Percentiles rank a stretch among this genome's conserved stretches.
These are phyloP conservation scores for Cnemophilus loriae DNA, from an alignment of 2,113 vertebrate genomes.

Conservation along the genomic window DNA sequence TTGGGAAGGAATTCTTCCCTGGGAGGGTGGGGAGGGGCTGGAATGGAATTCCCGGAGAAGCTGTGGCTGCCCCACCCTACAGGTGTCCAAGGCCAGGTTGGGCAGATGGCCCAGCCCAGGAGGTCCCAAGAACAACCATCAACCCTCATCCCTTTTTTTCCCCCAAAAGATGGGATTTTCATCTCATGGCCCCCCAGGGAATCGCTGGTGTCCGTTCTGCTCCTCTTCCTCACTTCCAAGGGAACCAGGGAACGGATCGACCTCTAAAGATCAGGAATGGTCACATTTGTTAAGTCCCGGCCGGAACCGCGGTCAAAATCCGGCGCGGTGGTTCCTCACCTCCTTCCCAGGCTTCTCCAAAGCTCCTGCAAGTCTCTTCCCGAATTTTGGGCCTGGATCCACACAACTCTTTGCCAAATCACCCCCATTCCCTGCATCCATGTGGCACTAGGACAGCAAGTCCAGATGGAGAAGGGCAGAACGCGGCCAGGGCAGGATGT, in stretches of 20 bases:
- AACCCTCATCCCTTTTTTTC: not conserved
- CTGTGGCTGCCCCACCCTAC: not conserved
- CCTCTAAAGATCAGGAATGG: not conserved
- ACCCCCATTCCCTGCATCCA: not conserved
- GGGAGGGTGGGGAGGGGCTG: not conserved
- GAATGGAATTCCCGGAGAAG: not conserved
- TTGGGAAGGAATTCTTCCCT: not conserved
- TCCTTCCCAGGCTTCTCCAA: not conserved
- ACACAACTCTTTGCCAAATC: not conserved
- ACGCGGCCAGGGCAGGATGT: not conserved
- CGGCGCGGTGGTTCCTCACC: not conserved
- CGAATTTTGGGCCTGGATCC: not conserved
- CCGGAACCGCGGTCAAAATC: rapidly evolving
- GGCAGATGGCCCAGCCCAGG: not conserved
- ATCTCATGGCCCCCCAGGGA: not conserved
- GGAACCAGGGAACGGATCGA: not conserved
- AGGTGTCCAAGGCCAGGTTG: not conserved
- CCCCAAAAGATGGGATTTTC: not conserved
- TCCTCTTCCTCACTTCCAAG: not conserved
- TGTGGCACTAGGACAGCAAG: not conserved
- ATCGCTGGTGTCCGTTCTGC: too few relatives aligned
- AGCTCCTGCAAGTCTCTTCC: not conserved
- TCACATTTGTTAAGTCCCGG: not conserved
- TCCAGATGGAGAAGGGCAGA: not conserved
- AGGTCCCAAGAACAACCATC: not conserved